Base-by-base conservation (phyloP, 2,888 invertebrate species). In the Heteropelma amictum region DNA sequence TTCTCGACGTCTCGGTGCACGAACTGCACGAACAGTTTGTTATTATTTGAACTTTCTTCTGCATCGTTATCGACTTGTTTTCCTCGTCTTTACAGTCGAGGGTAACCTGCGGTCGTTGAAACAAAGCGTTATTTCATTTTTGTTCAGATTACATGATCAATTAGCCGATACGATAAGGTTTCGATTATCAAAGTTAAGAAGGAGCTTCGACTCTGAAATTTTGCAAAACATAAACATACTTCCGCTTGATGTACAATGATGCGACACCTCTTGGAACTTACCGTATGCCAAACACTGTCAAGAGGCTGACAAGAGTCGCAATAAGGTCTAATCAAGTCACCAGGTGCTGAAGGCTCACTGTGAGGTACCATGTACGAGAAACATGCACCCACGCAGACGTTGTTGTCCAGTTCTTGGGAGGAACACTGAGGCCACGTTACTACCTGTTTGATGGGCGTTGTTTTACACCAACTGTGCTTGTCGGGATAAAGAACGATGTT, bases 281-380 rank as follows among this genome's bases (percentile, higher is more conserved):
- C 93, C 83, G 93, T 93, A 81, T 92, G 93, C 91, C 93, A 93
- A 76, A 91, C 90, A 33, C 92, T 92, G 74, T 91, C 91, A 0
- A 92, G 90, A 0, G 93, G 93, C 83, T 93, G 93, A 81, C 93
- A 94, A 73, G 93, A 93, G 86, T 94, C 94, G 84, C 94, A 94
- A 83, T 94, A 94, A 1, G 93, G 93, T 72, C 90, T 87, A 77
- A 91, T 90, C 77, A 91, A 90, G 84, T 93, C 93, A 30, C 93
- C 93, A 1, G 93, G 93, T 74, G 93, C 93, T 17, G 92, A 92
- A 1, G 93, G 93, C 79, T 93, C 91, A 23, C 93, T 93, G 80
- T 92, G 92, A 1, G 93, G 93, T 69, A 93, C 93, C 85, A 93
- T 93, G 87, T 94, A 94, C 78, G 93, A 93, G 87, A 93, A 94